These are phyloP conservation scores for Phenganax subtilis DNA, from an alignment of 92 coral and sea anemone genomes.

Conservation along the genomic window DNA sequence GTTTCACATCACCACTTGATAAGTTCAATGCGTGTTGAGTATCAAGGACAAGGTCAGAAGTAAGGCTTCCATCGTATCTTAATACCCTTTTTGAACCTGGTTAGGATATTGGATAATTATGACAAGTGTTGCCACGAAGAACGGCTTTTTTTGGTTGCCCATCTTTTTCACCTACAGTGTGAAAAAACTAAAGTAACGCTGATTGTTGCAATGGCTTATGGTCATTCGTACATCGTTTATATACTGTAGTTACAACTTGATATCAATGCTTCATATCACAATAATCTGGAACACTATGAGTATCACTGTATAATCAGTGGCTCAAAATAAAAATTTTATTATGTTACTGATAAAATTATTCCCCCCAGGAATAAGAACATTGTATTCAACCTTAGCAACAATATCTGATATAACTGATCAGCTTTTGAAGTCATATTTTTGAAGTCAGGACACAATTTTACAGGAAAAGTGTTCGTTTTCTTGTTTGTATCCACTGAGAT, in stretches of 20 bases:
- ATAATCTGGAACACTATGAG: too few species aligned
- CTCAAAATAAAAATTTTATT: too few species aligned
- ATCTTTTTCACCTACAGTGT: neutral
- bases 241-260: too few species aligned
- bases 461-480: constrained; percentile 14
- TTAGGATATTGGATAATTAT: constrained; percentile 1
- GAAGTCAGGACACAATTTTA: neutral
- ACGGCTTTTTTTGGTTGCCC: neutral
- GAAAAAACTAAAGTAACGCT: too few species aligned
- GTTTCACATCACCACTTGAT: neutral
- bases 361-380: constrained; percentile 1
- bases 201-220: too few species aligned
- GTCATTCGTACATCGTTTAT: too few species aligned
- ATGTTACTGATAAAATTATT: neutral
- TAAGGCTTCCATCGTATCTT: neutral
- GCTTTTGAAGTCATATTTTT: constrained; percentile 2
- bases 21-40: constrained; percentile 5
- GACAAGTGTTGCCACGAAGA: constrained; percentile 3
- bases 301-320: too few species aligned
- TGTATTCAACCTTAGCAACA: constrained; percentile 3
- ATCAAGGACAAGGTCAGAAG: constrained; percentile 14
- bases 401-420: constrained; percentile 1
- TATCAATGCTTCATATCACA: too few species aligned
- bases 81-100: constrained; percentile 10
- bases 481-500: neutral